Evolutionary conservation across 2,113 vertebrate genomes (phyloP).

Genomic region (Tupaia chinensis): DNA sequence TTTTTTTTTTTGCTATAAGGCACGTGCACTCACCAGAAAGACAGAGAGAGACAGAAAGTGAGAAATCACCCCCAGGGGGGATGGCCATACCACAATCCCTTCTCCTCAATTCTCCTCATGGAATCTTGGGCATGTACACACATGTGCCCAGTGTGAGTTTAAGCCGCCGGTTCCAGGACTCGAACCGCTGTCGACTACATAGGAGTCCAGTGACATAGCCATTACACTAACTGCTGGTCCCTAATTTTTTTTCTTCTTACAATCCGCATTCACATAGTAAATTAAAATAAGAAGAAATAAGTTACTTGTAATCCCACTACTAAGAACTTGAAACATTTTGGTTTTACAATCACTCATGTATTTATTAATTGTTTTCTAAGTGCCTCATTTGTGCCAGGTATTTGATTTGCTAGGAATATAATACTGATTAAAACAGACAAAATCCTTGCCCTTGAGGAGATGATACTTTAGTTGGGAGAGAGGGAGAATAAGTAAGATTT

Average conservation of each 20-base stretch:
- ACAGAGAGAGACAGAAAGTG: too few species aligned
- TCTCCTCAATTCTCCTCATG: too few species aligned
- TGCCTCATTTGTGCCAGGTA: not conserved
- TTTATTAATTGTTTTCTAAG: conserved; percentile 1
- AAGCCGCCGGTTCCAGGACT: too few species aligned
- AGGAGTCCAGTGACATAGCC: too few species aligned
- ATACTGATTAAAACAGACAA: not conserved
- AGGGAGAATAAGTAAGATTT: not conserved
- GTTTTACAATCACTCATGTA: not conserved
- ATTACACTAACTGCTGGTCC: too few species aligned
- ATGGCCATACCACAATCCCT: too few species aligned
- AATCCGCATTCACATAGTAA: conserved; percentile 9
- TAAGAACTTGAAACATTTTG: not conserved
- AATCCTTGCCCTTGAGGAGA: not conserved
- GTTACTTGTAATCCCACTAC: not conserved
- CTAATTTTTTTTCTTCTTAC: not conserved
- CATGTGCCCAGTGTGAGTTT: too few species aligned
- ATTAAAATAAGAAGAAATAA: not conserved
- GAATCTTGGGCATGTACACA: too few species aligned
- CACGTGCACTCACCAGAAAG: too few species aligned
- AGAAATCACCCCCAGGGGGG: too few species aligned
- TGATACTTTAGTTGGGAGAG: not conserved
- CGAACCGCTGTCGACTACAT: too few species aligned
- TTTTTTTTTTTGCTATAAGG: too few species aligned
- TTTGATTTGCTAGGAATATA: conserved; percentile 7